Base-by-base conservation (phyloP, 2,888 invertebrate species). In the Perizoma flavofasciatum region DNA sequence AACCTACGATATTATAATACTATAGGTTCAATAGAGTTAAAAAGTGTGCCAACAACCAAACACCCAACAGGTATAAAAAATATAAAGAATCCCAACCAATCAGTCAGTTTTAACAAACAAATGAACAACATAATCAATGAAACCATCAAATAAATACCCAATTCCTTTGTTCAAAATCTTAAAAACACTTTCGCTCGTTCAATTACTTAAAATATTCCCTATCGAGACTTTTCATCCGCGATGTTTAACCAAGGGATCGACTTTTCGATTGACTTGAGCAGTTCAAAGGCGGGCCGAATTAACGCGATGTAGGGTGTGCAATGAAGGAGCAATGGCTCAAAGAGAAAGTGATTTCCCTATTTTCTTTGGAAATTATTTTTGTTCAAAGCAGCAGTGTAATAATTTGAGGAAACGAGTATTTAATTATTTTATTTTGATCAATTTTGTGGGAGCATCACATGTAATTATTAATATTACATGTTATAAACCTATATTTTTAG, bases 201-300 rank as follows among this genome's bases (percentile, higher is more conserved):
- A 88, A 89, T 91, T 88, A 89, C 86, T 89, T 88, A 85, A 86
- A 88, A 88, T 85, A 88, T 89, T 86, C 83, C 73, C 78, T 79
- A 82, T 82, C 74, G 79, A 81, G 88, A 87, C 86, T 89, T 91
- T 89, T 88, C 90, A 88, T 89, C 89, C 88, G 82, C 83, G 82
- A 88, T 89, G 89, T 90, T 90, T 90, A 90, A 89, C 89, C 86
- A 86, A 87, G 85, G 87, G 86, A 86, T 89, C 87, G 88, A 85
- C 87, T 89, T 91, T 85, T 85, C 90, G 89, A 88, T 88, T 89
- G 89, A 89, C 86, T 89, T 85, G 90, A 88, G 85, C 83, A 79
- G 85, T 85, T 91, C 91, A 91, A 91, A 90, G 89, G 86, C 81
- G 89, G 88, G 83, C 72, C 73, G 79, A 89, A 91, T 90, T 90